phyloP scores from a whole-genome alignment of 1,140 invertebrate genomes.

The Chelonus insularis region DNA sequence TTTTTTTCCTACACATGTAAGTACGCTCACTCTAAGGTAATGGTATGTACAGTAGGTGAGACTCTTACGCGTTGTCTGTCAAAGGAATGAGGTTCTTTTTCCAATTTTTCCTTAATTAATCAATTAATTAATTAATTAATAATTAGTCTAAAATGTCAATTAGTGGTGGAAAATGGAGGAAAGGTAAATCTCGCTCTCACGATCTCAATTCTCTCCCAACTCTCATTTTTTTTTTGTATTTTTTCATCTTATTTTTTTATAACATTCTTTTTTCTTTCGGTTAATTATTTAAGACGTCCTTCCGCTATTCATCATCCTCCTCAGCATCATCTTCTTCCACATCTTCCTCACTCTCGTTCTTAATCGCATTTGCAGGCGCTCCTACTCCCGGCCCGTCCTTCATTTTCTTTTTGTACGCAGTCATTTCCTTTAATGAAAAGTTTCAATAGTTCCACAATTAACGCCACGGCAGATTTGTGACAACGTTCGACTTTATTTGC shows the following conservation, averaged over 20 bases:
- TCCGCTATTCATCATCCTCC: slow-evolving; percentile 57
- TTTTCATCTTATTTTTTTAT: slow-evolving; percentile 18
- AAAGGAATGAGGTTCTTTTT: neutral
- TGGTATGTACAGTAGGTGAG: slow-evolving; percentile 62
- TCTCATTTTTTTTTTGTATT: slow-evolving; percentile 9
- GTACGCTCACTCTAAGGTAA: slow-evolving; percentile 61
- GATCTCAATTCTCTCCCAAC: neutral
- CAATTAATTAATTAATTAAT: too few relatives aligned
- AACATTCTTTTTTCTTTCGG: slow-evolving; percentile 41
- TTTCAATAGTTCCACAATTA: slow-evolving; percentile 34
- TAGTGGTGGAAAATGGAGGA: neutral
- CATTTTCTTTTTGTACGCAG: slow-evolving; percentile 78
- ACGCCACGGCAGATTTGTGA: slow-evolving; percentile 23
- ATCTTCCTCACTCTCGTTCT: slow-evolving; percentile 62
- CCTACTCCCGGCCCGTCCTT: slow-evolving; percentile 60
- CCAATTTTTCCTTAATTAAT: too few relatives aligned
- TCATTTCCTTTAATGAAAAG: slow-evolving; percentile 68
- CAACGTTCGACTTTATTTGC: slow-evolving; percentile 12
- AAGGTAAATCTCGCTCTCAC: neutral
- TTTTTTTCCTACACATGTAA: slow-evolving; percentile 42
- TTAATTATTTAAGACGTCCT: slow-evolving; percentile 35
- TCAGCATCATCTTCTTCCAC: slow-evolving; percentile 62
- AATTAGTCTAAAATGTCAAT: neutral
- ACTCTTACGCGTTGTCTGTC: slow-evolving; percentile 28
- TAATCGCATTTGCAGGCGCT: slow-evolving; percentile 61